Conservation (phyloP, 2,888 invertebrate genomes). For the Noctua janthina region DNA sequence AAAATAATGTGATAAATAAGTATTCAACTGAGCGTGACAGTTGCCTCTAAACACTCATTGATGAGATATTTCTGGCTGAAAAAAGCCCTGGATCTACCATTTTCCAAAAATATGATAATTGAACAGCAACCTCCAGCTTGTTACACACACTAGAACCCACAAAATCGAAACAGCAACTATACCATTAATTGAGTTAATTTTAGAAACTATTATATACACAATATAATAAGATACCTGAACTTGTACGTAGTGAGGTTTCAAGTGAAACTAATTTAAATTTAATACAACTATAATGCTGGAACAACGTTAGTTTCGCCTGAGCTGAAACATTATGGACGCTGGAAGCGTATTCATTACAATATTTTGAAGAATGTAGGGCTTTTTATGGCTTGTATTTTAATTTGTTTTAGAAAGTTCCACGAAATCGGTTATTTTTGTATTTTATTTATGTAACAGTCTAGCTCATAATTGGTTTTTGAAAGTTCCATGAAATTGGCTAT, state of each 20-base stretch:
- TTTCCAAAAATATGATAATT: not conserved
- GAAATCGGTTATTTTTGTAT: too few relatives aligned
- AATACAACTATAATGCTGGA: not conserved
- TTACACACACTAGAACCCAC: not conserved
- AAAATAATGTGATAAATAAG: not conserved
- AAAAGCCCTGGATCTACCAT: not conserved
- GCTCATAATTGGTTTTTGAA: too few relatives aligned
- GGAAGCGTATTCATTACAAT: not conserved
- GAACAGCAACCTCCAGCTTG: not conserved
- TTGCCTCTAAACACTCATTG: not conserved
- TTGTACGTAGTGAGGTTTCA: constrained; percentile 4
- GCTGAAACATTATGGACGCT: not conserved
- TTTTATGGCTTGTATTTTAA: constrained; percentile 7
- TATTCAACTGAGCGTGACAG: not conserved
- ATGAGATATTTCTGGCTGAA: not conserved
- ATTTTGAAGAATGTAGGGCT: not conserved
- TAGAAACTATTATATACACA: constrained; percentile 1
- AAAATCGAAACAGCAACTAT: not conserved
- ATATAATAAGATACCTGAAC: constrained; percentile 11
- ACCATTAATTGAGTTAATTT: constrained; percentile 13
- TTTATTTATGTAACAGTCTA: not conserved
- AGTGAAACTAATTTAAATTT: constrained; percentile 28
- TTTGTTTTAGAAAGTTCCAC: too few relatives aligned
- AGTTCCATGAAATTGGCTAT: too few relatives aligned
- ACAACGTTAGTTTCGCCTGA: constrained; percentile 9